These are phyloP conservation scores for Chiridota heheva DNA, from an alignment of 35 echinoderm and acorn worm genomes.

Conservation along the genomic window DNA sequence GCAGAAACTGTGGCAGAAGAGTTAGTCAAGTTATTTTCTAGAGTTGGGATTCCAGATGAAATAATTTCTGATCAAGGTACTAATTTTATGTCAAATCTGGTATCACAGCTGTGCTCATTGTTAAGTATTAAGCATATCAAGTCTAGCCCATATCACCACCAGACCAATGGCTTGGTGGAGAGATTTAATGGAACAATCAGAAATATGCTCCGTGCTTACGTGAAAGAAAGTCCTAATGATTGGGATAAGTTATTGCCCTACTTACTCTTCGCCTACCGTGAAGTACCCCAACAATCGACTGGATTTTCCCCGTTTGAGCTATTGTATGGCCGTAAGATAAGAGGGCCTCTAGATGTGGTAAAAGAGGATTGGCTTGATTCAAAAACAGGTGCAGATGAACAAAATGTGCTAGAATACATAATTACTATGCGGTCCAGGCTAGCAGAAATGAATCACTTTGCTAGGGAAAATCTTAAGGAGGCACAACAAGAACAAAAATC, in stretches of 20 bases:
- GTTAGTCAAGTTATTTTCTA: slow-evolving; percentile 9
- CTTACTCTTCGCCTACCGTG: slow-evolving; percentile 57
- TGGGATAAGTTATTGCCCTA: slow-evolving; percentile 57
- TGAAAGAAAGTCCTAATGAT: slow-evolving; percentile 21
- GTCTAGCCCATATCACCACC: slow-evolving; percentile 24
- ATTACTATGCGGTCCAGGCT: slow-evolving; percentile 33
- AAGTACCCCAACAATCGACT: slow-evolving; percentile 37
- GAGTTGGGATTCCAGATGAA: slow-evolving; percentile 49
- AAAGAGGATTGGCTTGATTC: slow-evolving; percentile 47
- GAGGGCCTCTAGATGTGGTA: slow-evolving; percentile 52
- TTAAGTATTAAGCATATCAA: slow-evolving; percentile 26
- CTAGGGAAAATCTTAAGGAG: slow-evolving; percentile 26
- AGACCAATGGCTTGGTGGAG: slow-evolving; percentile 43
- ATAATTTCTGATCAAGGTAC: slow-evolving; percentile 46
- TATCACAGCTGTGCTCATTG: slow-evolving; percentile 25
- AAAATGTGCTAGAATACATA: slow-evolving; percentile 41
- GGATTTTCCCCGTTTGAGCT: slow-evolving; percentile 70
- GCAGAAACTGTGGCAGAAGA: slow-evolving; percentile 52
- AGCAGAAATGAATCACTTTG: slow-evolving; percentile 49
- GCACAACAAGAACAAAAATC: slow-evolving; percentile 1
- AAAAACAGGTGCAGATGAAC: background rate
- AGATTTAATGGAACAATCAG: slow-evolving; percentile 60
- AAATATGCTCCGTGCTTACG: slow-evolving; percentile 30
- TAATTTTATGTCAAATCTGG: slow-evolving; percentile 33
- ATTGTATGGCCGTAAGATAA: slow-evolving; percentile 49